Evolutionary conservation across 2,888 invertebrate species (phyloP), one percentile per base, ranked within the genome.

Genomic region (Drosophila vallismaia): DNA sequence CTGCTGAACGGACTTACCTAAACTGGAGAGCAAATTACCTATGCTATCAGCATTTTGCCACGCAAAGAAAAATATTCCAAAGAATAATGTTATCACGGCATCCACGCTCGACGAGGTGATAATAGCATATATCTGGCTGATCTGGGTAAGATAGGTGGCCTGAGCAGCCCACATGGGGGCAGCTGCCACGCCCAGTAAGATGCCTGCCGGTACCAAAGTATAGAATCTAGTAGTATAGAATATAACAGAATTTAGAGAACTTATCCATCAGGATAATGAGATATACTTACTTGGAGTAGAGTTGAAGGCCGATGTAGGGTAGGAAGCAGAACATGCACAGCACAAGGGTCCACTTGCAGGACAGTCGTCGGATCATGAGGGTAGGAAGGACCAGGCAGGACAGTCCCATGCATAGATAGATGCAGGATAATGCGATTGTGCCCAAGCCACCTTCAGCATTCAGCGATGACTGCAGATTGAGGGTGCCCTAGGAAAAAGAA

Each of bases 141-240:
- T 96, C 92, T 97, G 96, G 4, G 98, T 98, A 62, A 98, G 93
- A 90, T 98, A 98, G 0, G 97, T 97, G 63, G 98, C 98, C 91
- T 98, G 97, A 6, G 98, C 97, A 0, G 97, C 96, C 98, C 98
- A 98, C 94, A 98, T 95, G 36, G 98, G 98, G 0, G 98, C 98
- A 0, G 97, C 98, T 2, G 97, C 97, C 29, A 98, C 92, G 58
- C 99, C 98, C 8, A 97, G 94, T 4, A 98, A 93, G 12, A 98
- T 94, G 4, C 98, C 97, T 6, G 97, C 95, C 0, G 97, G 97
- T 38, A 97, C 95, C 49, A 97, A 93, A 10, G 97, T 97, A 90
- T 95, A 97, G 92, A 97, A 97, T 73, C 86, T 88, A 19, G n/a
- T n/a, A n/a, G n/a, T n/a, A n/a, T n/a, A n/a, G n/a, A n/a, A 4